Percentiles rank a stretch among this genome's conserved stretches.
Conservation (phyloP, 1,140 invertebrate genomes). For the Lysiphlebus fabarum region DNA sequence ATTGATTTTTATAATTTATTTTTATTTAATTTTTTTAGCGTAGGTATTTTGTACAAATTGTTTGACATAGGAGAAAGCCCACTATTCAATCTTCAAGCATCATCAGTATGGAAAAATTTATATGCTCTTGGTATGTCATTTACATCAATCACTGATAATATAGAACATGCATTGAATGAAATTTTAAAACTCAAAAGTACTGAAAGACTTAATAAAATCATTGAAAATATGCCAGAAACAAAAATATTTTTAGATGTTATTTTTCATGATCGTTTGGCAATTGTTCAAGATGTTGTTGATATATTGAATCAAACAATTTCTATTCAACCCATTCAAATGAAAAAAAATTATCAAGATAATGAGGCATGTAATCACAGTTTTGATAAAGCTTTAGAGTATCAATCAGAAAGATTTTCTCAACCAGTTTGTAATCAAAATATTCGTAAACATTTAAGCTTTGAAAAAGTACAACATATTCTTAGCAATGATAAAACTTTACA, state of each 20-base stretch:
- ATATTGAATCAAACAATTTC: slow-evolving; percentile 37
- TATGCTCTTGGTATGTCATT: slow-evolving; percentile 38
- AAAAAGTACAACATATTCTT: slow-evolving; percentile 28
- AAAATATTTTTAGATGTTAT: slow-evolving; percentile 32
- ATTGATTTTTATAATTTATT: slow-evolving; percentile 15
- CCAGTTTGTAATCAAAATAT: slow-evolving; percentile 37
- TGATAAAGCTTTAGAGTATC: slow-evolving; percentile 36
- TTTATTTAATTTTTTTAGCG: slow-evolving; percentile 40
- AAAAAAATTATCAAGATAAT: slow-evolving; percentile 38
- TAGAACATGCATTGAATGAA: slow-evolving; percentile 40
- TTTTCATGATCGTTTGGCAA: slow-evolving; percentile 36
- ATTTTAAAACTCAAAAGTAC: slow-evolving; percentile 34
- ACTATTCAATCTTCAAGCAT: slow-evolving; percentile 35
- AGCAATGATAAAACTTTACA: slow-evolving; percentile 26
- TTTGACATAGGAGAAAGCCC: slow-evolving; percentile 42
- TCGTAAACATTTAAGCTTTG: slow-evolving; percentile 37
- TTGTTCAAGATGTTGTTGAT: slow-evolving; percentile 39
- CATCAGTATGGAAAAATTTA: slow-evolving; percentile 33
- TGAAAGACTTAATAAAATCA: slow-evolving; percentile 26
- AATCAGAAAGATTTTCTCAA: slow-evolving; percentile 38
- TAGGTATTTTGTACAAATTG: slow-evolving; percentile 45
- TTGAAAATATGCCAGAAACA: slow-evolving; percentile 40
- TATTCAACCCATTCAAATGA: slow-evolving; percentile 35
- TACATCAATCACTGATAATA: slow-evolving; percentile 35
- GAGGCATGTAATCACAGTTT: slow-evolving; percentile 46